Conservation (phyloP, 2,797 vertebrate species). For the Muscicapa comitata region DNA sequence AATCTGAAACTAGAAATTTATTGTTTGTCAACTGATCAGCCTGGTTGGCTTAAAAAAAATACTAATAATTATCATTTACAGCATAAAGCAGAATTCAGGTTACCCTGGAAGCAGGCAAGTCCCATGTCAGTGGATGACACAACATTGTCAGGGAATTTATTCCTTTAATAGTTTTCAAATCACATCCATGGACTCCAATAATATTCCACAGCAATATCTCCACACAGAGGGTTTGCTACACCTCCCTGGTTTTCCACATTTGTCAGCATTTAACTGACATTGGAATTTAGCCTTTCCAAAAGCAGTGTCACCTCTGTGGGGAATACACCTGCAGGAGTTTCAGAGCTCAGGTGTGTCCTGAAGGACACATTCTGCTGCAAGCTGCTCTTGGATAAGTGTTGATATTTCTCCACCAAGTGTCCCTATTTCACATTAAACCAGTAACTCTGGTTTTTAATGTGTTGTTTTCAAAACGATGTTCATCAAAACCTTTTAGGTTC, state of each 20-base stretch:
- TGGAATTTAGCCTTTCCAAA: neutral
- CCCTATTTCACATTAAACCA: neutral
- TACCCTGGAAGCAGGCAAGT: neutral
- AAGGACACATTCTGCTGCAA: neutral
- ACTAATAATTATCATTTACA: neutral
- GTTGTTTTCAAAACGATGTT: neutral
- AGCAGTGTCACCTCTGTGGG: neutral
- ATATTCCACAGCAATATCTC: neutral
- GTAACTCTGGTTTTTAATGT: neutral
- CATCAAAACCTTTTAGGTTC: neutral
- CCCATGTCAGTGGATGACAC: neutral
- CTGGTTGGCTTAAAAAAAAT: neutral
- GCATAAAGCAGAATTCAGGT: neutral
- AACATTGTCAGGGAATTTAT: neutral
- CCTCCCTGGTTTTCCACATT: neutral
- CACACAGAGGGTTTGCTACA: neutral
- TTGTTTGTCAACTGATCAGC: neutral
- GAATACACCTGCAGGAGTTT: neutral
- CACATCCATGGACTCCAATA: fast-evolving
- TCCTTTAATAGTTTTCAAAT: neutral
- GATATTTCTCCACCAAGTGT: neutral
- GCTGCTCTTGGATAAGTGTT: neutral
- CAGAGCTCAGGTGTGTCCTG: neutral
- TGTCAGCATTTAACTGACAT: neutral
- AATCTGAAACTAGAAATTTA: neutral